A percentile compares a stretch with the other conserved stretches of the same genome.
phyloP scores from a whole-genome alignment of 1,140 invertebrate genomes.

The Zeugodacus cucurbitae region DNA sequence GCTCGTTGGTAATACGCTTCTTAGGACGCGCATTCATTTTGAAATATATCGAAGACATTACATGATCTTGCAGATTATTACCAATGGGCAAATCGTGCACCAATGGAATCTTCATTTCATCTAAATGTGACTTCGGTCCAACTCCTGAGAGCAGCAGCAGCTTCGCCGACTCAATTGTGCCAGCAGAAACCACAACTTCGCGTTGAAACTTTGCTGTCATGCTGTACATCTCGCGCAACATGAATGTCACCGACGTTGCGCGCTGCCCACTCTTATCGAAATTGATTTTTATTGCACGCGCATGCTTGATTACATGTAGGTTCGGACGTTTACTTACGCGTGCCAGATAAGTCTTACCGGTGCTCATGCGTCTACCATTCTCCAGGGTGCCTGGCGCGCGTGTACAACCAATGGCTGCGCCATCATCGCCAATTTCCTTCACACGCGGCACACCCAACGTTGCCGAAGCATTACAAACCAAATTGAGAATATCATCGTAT shows the following conservation, averaged over 20 bases:
- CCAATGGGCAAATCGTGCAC: conserved; percentile 77
- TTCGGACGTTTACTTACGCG: conserved; percentile 68
- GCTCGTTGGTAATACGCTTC: conserved; percentile 66
- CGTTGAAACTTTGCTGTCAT: conserved; percentile 72
- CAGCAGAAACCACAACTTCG: conserved; percentile 81
- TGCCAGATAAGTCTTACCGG: conserved; percentile 55
- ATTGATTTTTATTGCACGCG: conserved; percentile 76
- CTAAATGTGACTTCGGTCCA: conserved; percentile 82
- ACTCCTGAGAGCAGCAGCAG: conserved; percentile 85
- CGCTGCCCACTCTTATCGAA: conserved; percentile 74
- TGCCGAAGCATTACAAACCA: conserved; percentile 46
- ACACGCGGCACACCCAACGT: conserved; percentile 51
- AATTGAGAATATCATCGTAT: conserved; percentile 52
- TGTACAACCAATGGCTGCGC: conserved; percentile 68
- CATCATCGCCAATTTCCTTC: conserved; percentile 57
- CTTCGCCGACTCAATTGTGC: conserved; percentile 83
- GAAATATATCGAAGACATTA: conserved; percentile 63
- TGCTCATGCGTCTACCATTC: conserved; percentile 68
- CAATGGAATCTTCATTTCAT: conserved; percentile 75
- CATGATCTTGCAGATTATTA: conserved; percentile 74
- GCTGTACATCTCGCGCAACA: conserved; percentile 51
- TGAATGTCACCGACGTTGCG: conserved; percentile 67
- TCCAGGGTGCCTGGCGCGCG: conserved; percentile 6
- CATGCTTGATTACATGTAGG: conserved; percentile 72
- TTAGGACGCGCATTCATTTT: conserved; percentile 73